phyloP scores from a whole-genome alignment of 2,888 invertebrate species.

The Tethea ocularis region DNA sequence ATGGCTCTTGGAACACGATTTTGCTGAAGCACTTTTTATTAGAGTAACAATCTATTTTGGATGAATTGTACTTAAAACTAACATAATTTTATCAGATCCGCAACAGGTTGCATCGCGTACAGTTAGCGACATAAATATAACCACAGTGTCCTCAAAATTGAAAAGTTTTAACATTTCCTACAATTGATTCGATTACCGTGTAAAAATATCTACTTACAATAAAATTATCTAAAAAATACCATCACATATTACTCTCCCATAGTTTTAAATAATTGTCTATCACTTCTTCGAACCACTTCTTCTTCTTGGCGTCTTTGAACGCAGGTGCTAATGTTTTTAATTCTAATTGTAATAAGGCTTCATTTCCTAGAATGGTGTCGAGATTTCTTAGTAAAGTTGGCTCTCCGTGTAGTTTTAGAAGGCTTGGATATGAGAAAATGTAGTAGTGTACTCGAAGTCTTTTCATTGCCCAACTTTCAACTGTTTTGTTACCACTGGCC shows the following conservation, averaged over 20 bases:
- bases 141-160: neutral
- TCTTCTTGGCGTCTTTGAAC: constrained; percentile 89
- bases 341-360: constrained; percentile 92
- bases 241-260: constrained; percentile 95
- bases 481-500: constrained; percentile 91
- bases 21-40: neutral
- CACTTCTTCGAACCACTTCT: constrained; percentile 94
- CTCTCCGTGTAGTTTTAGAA: constrained; percentile 92
- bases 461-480: constrained; percentile 89
- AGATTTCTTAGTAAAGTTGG: constrained; percentile 87
- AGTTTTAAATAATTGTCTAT: constrained; percentile 95
- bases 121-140: neutral
- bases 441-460: constrained; percentile 90
- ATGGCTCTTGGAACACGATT: neutral
- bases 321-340: constrained; percentile 90
- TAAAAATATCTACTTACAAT: constrained; percentile 32
- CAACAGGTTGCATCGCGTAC: neutral
- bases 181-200: constrained; percentile 19
- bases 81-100: neutral
- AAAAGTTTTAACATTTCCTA: neutral
- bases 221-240: constrained; percentile 24
- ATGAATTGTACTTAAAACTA: constrained; percentile 4
- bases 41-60: neutral
- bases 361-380: constrained; percentile 90
- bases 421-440: constrained; percentile 91